Evolutionary conservation across 1,140 invertebrate genomes (phyloP).

Genomic region (Aleiodes sp.): DNA sequence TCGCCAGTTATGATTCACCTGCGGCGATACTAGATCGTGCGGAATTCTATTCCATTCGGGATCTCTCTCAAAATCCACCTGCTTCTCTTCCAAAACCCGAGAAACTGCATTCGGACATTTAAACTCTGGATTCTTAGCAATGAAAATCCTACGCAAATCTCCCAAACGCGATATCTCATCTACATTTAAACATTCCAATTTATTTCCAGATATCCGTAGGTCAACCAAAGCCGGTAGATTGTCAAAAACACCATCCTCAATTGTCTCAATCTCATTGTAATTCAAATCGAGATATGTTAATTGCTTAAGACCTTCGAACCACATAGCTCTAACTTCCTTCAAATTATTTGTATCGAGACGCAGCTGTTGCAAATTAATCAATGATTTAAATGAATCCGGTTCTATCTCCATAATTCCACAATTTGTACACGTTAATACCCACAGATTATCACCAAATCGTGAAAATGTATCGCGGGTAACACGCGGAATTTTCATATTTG

Average conservation of each 20-base stretch:
- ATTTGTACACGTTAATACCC: slow-evolving; percentile 53
- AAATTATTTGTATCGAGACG: slow-evolving; percentile 55
- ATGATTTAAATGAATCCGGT: slow-evolving; percentile 44
- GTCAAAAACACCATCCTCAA: slow-evolving; percentile 53
- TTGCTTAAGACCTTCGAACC: slow-evolving; percentile 51
- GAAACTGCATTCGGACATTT: slow-evolving; percentile 55
- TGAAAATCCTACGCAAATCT: slow-evolving; percentile 52
- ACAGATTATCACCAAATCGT: slow-evolving; percentile 50
- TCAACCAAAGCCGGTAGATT: slow-evolving; percentile 51
- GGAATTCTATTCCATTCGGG: slow-evolving; percentile 44
- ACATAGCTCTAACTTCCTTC: slow-evolving; percentile 42
- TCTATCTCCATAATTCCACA: slow-evolving; percentile 56
- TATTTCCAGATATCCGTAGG: slow-evolving; percentile 58
- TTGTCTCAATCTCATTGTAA: slow-evolving; percentile 54
- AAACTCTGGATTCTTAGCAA: slow-evolving; percentile 55
- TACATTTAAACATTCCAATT: slow-evolving; percentile 53
- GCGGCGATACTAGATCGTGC: slow-evolving; percentile 39
- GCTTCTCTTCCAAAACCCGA: slow-evolving; percentile 43
- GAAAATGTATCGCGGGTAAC: slow-evolving; percentile 48
- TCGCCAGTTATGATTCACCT: slow-evolving; percentile 7
- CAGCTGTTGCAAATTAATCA: slow-evolving; percentile 55
- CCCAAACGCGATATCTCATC: slow-evolving; percentile 44
- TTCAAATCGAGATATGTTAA: slow-evolving; percentile 59
- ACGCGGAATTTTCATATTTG: slow-evolving; percentile 43
- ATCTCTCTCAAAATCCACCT: slow-evolving; percentile 50